Evolutionary conservation across 2,797 vertebrate genomes (phyloP).

Genomic region (Euthynnus affinis): DNA sequence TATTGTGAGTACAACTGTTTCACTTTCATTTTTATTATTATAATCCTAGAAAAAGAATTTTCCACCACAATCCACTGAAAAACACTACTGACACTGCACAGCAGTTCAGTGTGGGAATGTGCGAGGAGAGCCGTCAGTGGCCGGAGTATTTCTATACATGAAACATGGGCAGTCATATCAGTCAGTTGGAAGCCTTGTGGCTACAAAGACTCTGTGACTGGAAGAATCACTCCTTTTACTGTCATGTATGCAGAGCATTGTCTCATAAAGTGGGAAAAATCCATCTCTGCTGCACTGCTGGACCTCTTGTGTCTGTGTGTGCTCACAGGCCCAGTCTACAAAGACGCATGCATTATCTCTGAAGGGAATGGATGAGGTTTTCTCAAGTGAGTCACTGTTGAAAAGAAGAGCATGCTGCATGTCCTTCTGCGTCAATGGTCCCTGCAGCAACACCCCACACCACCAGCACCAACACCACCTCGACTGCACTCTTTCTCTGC

Average conservation of each 20-base stretch:
- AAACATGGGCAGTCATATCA: constrained; percentile 39
- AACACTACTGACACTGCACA: not conserved
- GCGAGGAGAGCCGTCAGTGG: constrained; percentile 19
- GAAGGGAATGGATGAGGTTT: constrained; percentile 61
- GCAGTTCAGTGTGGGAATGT: constrained; percentile 11
- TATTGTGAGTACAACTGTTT: too few relatives aligned
- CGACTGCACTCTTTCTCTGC: constrained; percentile 33
- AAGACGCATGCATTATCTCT: constrained; percentile 62
- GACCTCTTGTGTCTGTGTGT: constrained; percentile 39
- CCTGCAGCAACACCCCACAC: constrained; percentile 49
- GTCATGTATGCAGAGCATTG: constrained; percentile 41
- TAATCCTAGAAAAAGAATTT: too few relatives aligned
- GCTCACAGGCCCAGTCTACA: constrained; percentile 8
- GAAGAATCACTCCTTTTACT: constrained; percentile 40
- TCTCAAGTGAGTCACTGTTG: constrained; percentile 56
- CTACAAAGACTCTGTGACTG: constrained; percentile 28
- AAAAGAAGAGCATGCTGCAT: constrained; percentile 46
- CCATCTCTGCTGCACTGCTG: constrained; percentile 55
- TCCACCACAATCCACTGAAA: too few relatives aligned
- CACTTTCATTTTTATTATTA: too few relatives aligned
- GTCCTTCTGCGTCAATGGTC: constrained; percentile 63
- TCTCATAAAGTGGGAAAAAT: constrained; percentile 57
- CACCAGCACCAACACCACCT: not conserved
- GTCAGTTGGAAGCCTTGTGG: constrained; percentile 47
- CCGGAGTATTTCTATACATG: constrained; percentile 43